These are phyloP conservation scores for Amphiduros pacificus DNA, from an alignment of 2,888 invertebrate genomes.

Conservation along the genomic window DNA sequence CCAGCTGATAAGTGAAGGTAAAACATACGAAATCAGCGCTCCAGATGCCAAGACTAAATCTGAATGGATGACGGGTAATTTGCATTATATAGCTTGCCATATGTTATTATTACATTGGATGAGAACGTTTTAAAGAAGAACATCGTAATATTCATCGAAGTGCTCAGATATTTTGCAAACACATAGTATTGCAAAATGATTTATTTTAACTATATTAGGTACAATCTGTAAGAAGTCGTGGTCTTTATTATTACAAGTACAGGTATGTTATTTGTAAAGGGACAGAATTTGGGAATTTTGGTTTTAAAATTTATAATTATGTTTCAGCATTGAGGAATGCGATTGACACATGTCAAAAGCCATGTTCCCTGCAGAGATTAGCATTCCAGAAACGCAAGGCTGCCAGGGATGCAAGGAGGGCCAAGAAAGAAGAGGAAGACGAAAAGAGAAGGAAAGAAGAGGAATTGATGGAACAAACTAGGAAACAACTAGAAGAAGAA, in stretches of 20 bases:
- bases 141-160: no score
- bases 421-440: slow-evolving; percentile 63
- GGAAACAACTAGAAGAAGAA: no score
- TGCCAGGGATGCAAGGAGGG: slow-evolving; percentile 8
- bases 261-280: no score
- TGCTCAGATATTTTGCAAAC: no score
- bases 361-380: neutral
- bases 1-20: slow-evolving; percentile 36
- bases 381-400: slow-evolving; percentile 6
- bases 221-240: no score
- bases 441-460: slow-evolving; percentile 64
- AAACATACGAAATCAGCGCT: slow-evolving; percentile 48
- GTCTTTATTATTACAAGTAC: no score
- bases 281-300: no score
- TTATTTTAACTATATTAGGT: no score
- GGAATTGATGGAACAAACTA: slow-evolving; percentile 44
- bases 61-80: slow-evolving; percentile 50
- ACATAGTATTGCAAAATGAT: no score
- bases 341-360: slow-evolving; percentile 9
- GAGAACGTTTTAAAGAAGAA: no score
- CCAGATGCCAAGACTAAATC: slow-evolving; percentile 45
- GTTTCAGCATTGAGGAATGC: slow-evolving; percentile 10
- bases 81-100: neutral
- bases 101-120: no score
- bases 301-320: neutral